phyloP scores from a whole-genome alignment of 2,113 vertebrate genomes.

The Spea bombifrons region DNA sequence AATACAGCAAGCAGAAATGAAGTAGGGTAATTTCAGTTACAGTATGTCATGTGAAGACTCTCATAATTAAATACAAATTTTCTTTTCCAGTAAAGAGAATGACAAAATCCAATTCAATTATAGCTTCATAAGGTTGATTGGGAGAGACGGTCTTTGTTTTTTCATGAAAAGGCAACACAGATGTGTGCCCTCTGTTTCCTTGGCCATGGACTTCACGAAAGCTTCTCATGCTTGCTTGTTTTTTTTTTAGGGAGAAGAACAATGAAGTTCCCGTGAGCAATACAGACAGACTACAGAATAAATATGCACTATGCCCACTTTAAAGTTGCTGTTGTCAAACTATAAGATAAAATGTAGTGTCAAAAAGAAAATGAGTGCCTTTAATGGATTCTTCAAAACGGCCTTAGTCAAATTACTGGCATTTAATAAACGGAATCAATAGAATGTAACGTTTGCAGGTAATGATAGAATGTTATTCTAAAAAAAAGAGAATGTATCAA shows the following conservation, averaged over 20 bases:
- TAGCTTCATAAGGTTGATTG: slow-evolving; percentile 17
- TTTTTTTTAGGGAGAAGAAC: background rate
- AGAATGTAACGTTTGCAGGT: background rate
- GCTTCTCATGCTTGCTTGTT: background rate
- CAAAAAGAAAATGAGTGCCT: slow-evolving; percentile 7
- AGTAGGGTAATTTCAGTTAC: slow-evolving; percentile 11
- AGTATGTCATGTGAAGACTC: slow-evolving; percentile 13
- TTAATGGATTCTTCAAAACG: slow-evolving; percentile 31
- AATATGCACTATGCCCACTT: slow-evolving; percentile 15
- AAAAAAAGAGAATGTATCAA: background rate
- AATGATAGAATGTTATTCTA: background rate
- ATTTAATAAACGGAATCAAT: slow-evolving; percentile 2
- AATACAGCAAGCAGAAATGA: slow-evolving; percentile 20
- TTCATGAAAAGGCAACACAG: slow-evolving; percentile 9
- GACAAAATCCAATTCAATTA: slow-evolving; percentile 14
- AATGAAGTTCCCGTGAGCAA: background rate
- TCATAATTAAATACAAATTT: slow-evolving; percentile 4
- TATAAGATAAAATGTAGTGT: slow-evolving; percentile 17
- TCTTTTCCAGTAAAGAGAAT: background rate
- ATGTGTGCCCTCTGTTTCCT: background rate
- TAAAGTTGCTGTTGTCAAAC: slow-evolving; percentile 26
- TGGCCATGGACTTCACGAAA: background rate
- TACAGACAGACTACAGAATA: slow-evolving; percentile 34
- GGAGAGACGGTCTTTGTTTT: slow-evolving; percentile 19
- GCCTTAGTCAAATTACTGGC: slow-evolving; percentile 11